Base-by-base conservation (phyloP, 2,888 invertebrate species). In the Aelia acuminata region DNA sequence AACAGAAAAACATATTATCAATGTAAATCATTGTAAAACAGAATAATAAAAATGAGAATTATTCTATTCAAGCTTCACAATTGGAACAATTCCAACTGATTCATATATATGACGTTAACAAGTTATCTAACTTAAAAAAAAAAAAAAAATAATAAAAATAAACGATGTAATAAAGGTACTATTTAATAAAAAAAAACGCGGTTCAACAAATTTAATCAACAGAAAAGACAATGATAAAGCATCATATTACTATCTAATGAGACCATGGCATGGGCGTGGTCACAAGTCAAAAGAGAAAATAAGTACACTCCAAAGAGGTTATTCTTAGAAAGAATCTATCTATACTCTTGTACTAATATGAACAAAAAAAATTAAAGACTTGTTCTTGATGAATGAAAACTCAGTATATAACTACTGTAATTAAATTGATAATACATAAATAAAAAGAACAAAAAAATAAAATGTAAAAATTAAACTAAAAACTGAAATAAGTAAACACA, bases 291-390 rank as follows among this genome's bases (percentile, higher is more conserved):
- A 80, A 80, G 80, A 80, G 80, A 80, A 80, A 80, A 80, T 47
- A 80, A 80, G 80, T 80, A n/a, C 80, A 80, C 75, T 80, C 80
- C n/a, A 80, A 47, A 22, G 80, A 80, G 80, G 80, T 80, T 80
- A 80, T 80, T 80, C 80, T 47, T 80, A 47, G 80, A 80, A 80
- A 43, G 43, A 47, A 80, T 35, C 63, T 18, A 57, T 26, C 11
- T 26, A 10, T 35, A 22, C 22, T 70, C 63, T 2, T 7, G 15
- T 26, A 57, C 15, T 57, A 26, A 26, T 26, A 57, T n/a, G 26
- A 13, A 15, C 13, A 31, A 57, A 13, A 57, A 35, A 1, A 35
- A 7, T 43, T 43, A 43, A 35, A 26, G 15, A 35, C 26, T 26
- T 11, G 35, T 70, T 0, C 63, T 35, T 35, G 20, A 26, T n/a